These are phyloP conservation scores for Parazoanthus swiftii DNA, from an alignment of 92 coral and sea anemone genomes.

Conservation along the genomic window DNA sequence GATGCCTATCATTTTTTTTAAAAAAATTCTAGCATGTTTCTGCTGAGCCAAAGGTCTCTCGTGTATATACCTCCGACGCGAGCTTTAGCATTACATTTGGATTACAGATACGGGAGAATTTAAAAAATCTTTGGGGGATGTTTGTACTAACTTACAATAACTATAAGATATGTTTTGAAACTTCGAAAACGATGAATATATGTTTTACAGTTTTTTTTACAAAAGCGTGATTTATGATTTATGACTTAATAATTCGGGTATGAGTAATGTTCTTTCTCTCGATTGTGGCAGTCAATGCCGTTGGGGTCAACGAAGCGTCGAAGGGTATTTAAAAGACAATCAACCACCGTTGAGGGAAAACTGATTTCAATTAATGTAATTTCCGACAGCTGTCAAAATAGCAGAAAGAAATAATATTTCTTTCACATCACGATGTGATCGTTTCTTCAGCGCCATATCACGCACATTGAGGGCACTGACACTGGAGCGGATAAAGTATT, in stretches of 20 bases:
- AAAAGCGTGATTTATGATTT: background rate
- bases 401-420: background rate
- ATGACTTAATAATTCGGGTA: background rate
- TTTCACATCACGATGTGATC: background rate
- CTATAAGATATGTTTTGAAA: background rate
- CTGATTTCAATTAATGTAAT: background rate
- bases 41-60: no score
- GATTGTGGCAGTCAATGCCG: background rate
- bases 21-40: no score
- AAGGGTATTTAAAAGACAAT: background rate
- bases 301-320: background rate
- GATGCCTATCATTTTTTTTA: no score
- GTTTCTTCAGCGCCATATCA: background rate
- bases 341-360: background rate
- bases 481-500: background rate
- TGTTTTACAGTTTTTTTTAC: background rate
- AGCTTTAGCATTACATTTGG: background rate
- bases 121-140: background rate
- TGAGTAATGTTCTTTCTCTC: background rate
- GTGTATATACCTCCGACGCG: no score
- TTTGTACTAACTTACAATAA: no score
- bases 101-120: background rate
- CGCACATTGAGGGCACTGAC: background rate
- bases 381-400: constrained; percentile 1
- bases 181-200: background rate